Percentiles rank a stretch among this genome's conserved stretches.
phyloP scores from a whole-genome alignment of 2,113 vertebrate genomes.

The Potamarius usumacintae region DNA sequence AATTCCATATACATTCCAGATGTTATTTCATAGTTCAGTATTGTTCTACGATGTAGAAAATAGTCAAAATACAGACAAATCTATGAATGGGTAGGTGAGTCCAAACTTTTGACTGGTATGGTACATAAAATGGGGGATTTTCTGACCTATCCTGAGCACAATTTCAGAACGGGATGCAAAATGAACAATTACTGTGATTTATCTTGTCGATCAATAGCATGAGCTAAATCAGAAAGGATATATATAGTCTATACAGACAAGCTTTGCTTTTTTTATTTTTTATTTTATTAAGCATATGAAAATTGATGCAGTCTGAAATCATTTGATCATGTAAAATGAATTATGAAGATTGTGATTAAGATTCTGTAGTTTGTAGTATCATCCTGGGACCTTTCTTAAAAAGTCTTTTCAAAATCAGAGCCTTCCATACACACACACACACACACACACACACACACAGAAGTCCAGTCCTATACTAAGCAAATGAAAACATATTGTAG shows the following conservation, averaged over 20 bases:
- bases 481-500: slow-evolving; percentile 9
- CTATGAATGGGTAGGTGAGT: too few species aligned
- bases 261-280: slow-evolving; percentile 50
- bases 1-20: too few species aligned
- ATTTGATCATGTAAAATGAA: slow-evolving; percentile 45
- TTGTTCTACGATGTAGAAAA: too few species aligned
- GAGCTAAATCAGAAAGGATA: slow-evolving; percentile 70
- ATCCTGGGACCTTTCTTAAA: slow-evolving; percentile 27
- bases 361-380: slow-evolving; percentile 11
- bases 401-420: not conserved
- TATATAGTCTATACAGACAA: slow-evolving; percentile 53
- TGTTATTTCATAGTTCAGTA: too few species aligned
- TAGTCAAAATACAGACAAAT: too few species aligned
- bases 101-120: too few species aligned
- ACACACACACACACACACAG: too few species aligned
- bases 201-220: slow-evolving; percentile 68
- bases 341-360: not conserved
- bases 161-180: not conserved
- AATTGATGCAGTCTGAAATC: slow-evolving; percentile 66
- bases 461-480: not conserved
- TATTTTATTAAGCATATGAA: slow-evolving; percentile 62
- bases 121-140: not conserved
- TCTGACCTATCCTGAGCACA: not conserved
- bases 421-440: not conserved
- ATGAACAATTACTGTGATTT: slow-evolving; percentile 54